A percentile compares a stretch with the other conserved stretches of the same genome.
These are phyloP conservation scores for Tragelaphus strepsiceros DNA, from an alignment of 2,113 vertebrate genomes.

Conservation along the genomic window DNA sequence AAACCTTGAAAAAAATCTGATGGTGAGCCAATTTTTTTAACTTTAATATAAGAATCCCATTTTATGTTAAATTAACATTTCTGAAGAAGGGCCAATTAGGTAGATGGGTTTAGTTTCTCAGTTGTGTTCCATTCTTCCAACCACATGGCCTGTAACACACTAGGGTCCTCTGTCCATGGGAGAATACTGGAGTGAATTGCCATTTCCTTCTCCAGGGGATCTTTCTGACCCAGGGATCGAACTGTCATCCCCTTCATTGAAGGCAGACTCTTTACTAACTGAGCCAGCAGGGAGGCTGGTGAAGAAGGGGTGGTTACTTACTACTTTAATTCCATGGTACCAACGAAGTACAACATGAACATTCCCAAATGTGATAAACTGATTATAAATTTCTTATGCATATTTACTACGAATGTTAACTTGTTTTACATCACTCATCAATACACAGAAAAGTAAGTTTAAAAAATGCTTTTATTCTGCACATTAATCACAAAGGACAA, in stretches of 20 bases:
- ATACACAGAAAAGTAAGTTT: not conserved
- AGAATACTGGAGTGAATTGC: not conserved
- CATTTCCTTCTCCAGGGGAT: no score
- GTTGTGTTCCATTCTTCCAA: not conserved
- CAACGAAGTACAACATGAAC: not conserved
- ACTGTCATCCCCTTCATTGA: not conserved
- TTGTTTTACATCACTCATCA: not conserved
- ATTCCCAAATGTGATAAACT: not conserved
- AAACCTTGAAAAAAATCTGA: not conserved
- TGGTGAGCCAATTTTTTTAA: rapidly evolving
- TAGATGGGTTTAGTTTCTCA: not conserved
- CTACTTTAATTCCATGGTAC: not conserved
- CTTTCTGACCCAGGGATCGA: not conserved
- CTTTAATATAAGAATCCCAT: not conserved
- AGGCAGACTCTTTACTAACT: not conserved
- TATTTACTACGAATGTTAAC: not conserved
- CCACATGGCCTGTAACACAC: rapidly evolving
- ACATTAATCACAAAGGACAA: not conserved
- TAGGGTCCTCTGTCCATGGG: not conserved
- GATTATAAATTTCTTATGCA: not conserved
- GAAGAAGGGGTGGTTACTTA: not conserved
- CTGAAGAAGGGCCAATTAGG: not conserved
- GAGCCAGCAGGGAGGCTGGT: not conserved
- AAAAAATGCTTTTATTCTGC: not conserved
- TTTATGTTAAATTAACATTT: not conserved